Evolutionary conservation across 2,113 vertebrate species (phyloP).

Genomic region (Callospermophilus lateralis): DNA sequence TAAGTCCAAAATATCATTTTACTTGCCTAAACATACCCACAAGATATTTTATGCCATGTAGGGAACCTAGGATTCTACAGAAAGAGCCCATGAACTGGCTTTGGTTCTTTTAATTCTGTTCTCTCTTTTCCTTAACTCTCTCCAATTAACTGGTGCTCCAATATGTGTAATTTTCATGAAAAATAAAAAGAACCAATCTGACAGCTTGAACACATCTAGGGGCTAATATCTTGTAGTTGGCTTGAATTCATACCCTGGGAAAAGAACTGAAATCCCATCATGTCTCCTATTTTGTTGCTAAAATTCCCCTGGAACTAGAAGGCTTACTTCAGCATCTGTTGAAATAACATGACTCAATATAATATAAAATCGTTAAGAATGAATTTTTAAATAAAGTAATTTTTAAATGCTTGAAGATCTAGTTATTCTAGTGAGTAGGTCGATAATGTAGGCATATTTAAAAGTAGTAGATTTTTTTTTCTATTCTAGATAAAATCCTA

Average conservation of each 20-base stretch:
- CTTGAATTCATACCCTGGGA: slow-evolving; percentile 51
- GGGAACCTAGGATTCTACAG: not conserved
- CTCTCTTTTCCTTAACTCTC: slow-evolving; percentile 7
- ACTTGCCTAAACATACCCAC: not conserved
- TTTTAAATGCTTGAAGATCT: not conserved
- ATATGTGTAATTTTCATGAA: not conserved
- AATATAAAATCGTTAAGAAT: slow-evolving; percentile 24
- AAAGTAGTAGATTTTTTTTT: not conserved
- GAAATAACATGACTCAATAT: slow-evolving; percentile 59
- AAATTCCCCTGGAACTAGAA: slow-evolving; percentile 39
- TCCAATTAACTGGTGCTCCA: slow-evolving; percentile 2
- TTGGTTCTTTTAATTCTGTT: slow-evolving; percentile 14
- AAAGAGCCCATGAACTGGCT: not conserved
- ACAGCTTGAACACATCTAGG: slow-evolving; percentile 42
- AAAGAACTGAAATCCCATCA: slow-evolving; percentile 66
- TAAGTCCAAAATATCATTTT: not conserved
- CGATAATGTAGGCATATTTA: slow-evolving; percentile 43
- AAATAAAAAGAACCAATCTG: not conserved
- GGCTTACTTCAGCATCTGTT: slow-evolving; percentile 61
- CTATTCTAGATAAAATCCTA: slow-evolving; percentile 17
- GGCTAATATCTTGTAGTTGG: not conserved
- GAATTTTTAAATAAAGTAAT: slow-evolving; percentile 31
- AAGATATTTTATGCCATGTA: not conserved
- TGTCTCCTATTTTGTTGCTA: not conserved
- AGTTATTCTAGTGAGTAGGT: not conserved